These are phyloP conservation scores for Notolabrus celidotus DNA, from an alignment of 2,797 vertebrate species.

Conservation along the genomic window DNA sequence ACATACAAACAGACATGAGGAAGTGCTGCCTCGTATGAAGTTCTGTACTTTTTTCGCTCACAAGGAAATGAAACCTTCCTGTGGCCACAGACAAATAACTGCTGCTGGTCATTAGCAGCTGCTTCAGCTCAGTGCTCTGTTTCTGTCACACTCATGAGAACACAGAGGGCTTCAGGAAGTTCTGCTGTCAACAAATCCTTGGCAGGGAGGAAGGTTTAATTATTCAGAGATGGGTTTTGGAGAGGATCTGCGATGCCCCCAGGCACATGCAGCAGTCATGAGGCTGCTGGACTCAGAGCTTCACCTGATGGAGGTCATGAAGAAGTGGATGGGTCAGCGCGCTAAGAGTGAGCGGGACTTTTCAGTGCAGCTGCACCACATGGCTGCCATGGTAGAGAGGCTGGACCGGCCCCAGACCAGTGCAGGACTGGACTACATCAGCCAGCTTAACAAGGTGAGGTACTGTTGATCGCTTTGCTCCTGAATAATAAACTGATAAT, in stretches of 20 bases:
- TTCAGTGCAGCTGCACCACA: conserved; percentile 91
- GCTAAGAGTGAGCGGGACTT: conserved; percentile 95
- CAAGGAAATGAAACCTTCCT: conserved; percentile 70
- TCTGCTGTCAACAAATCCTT: conserved; percentile 5
- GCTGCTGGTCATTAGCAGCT: conserved; percentile 42
- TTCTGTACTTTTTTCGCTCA: conserved; percentile 19
- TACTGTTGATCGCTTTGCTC: not conserved
- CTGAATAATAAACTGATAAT: not conserved
- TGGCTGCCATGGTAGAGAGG: conserved; percentile 88
- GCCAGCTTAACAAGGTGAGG: conserved; percentile 92
- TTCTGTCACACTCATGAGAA: not conserved
- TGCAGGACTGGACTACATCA: conserved; percentile 78
- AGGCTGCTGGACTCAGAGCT: conserved; percentile 93
- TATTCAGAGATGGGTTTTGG: conserved; percentile 89
- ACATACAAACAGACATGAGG: conserved; percentile 55
- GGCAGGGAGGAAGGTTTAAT: not conserved
- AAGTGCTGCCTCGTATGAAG: conserved; percentile 56
- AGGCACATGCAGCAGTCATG: conserved; percentile 90
- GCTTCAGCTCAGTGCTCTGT: conserved; percentile 15
- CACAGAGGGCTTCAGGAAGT: not conserved
- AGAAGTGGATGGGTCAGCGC: conserved; percentile 95
- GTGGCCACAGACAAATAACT: conserved; percentile 26
- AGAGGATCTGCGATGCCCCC: conserved; percentile 89
- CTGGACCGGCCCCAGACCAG: conserved; percentile 84
- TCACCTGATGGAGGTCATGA: conserved; percentile 95